phyloP scores from a whole-genome alignment of 2,888 invertebrate species.

The Netelia inedita region DNA sequence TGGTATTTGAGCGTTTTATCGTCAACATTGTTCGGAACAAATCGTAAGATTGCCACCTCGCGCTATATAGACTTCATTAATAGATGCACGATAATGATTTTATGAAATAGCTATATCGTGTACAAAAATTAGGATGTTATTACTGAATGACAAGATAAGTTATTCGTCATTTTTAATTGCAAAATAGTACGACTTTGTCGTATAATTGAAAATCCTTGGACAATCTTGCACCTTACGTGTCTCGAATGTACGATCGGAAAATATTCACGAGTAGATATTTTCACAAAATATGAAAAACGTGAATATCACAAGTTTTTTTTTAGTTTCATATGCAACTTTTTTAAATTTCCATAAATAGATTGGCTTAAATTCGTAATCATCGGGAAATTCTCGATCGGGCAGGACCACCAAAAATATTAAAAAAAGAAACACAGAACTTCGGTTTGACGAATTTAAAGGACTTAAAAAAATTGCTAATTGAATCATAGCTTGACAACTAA shows the following conservation, averaged over 20 bases:
- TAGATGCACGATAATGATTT: slow-evolving; percentile 23
- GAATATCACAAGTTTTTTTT: too few relatives aligned
- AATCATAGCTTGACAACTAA: too few relatives aligned
- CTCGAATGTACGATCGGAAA: slow-evolving; percentile 5
- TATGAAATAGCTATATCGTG: background rate
- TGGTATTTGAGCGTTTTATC: slow-evolving; percentile 19
- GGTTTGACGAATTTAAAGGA: too few relatives aligned
- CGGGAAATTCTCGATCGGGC: too few relatives aligned
- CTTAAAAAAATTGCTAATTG: too few relatives aligned
- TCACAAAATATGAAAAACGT: too few relatives aligned
- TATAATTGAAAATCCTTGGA: background rate
- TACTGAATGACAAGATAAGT: background rate
- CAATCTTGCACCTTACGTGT: slow-evolving; percentile 12
- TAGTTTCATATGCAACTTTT: too few relatives aligned
- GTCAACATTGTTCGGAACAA: background rate
- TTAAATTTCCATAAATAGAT: too few relatives aligned
- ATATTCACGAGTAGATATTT: slow-evolving; percentile 1
- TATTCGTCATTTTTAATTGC: background rate
- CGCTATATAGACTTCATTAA: background rate
- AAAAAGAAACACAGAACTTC: too few relatives aligned
- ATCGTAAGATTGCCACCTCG: background rate
- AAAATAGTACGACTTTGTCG: background rate
- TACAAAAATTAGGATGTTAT: slow-evolving; percentile 8
- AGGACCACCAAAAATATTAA: too few relatives aligned
- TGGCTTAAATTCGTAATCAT: too few relatives aligned